Percentiles rank a stretch among this genome's conserved stretches.
These are phyloP conservation scores for Hiodon tergisus DNA, from an alignment of 2,113 vertebrate species.

Conservation along the genomic window DNA sequence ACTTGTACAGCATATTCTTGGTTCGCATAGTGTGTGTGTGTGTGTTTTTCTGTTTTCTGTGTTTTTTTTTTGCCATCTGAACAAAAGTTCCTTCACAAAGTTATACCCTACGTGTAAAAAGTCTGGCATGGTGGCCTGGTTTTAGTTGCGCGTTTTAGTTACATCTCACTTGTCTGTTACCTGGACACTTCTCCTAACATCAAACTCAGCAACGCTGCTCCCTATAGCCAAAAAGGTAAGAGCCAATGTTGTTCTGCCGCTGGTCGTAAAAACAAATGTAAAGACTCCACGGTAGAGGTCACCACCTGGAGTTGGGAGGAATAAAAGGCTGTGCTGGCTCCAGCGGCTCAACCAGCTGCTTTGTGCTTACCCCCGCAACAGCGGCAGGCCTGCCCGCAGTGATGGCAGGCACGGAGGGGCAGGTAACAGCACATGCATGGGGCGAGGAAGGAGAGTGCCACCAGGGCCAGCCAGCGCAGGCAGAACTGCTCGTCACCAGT, in stretches of 20 bases:
- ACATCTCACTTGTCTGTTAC: too few relatives aligned
- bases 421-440: conserved; percentile 98
- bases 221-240: not conserved
- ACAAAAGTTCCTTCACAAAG: conserved; percentile 72
- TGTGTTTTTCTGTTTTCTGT: conserved; percentile 37
- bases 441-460: conserved; percentile 87
- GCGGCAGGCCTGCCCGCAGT: conserved; percentile 81
- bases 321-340: too few relatives aligned
- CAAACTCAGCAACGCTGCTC: too few relatives aligned
- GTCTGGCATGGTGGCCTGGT: conserved; percentile 70
- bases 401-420: conserved; percentile 89
- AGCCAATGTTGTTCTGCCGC: conserved; percentile 33
- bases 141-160: not conserved
- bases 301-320: conserved; percentile 59
- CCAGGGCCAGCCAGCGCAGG: conserved; percentile 90
- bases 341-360: conserved; percentile 70
- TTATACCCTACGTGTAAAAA: conserved; percentile 64
- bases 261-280: conserved; percentile 80
- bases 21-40: conserved; percentile 50
- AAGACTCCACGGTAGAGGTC: conserved; percentile 72
- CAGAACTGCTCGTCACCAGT: conserved; percentile 86
- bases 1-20: conserved; percentile 70
- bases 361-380: conserved; percentile 97
- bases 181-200: too few relatives aligned
- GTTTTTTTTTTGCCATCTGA: conserved; percentile 61